Evolutionary conservation across 1,140 invertebrate species (phyloP).

Genomic region (Drosophila sp.): DNA sequence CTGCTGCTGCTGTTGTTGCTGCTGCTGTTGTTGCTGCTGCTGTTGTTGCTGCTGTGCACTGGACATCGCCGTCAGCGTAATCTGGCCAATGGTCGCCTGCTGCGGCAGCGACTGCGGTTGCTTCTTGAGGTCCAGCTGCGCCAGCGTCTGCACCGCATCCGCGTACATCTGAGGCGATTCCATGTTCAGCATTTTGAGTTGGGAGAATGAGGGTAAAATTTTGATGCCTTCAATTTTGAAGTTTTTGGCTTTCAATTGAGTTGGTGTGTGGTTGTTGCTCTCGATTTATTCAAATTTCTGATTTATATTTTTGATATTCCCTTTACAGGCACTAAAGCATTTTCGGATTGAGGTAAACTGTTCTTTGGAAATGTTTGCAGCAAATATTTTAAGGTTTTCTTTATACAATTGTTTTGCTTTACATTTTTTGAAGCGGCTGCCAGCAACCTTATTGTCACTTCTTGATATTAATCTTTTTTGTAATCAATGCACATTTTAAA

Average conservation of each 20-base stretch:
- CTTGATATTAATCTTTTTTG: background rate
- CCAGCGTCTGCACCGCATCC: constrained; percentile 85
- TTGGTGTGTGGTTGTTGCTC: background rate
- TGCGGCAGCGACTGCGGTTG: constrained; percentile 81
- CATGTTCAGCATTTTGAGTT: constrained; percentile 86
- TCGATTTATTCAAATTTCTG: too few relatives aligned
- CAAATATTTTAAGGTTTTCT: background rate
- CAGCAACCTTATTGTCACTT: background rate
- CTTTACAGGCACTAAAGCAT: constrained; percentile 28
- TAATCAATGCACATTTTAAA: constrained; percentile 10
- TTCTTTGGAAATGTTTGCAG: constrained; percentile 49
- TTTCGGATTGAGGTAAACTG: constrained; percentile 41
- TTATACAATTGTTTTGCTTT: background rate
- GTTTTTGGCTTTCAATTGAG: constrained; percentile 1
- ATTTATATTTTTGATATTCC: constrained; percentile 1
- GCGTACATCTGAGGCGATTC: constrained; percentile 90
- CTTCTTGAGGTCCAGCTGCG: constrained; percentile 84
- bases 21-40: constrained; percentile 73
- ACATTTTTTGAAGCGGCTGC: constrained; percentile 6
- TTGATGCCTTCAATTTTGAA: constrained; percentile 65
- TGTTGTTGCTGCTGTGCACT: constrained; percentile 84
- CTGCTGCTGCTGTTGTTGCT: constrained; percentile 74
- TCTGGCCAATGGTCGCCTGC: constrained; percentile 85
- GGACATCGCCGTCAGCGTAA: constrained; percentile 85
- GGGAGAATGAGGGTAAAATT: constrained; percentile 81